Base-by-base conservation (phyloP, 2,888 invertebrate genomes). In the Andrena chrysosceles region DNA sequence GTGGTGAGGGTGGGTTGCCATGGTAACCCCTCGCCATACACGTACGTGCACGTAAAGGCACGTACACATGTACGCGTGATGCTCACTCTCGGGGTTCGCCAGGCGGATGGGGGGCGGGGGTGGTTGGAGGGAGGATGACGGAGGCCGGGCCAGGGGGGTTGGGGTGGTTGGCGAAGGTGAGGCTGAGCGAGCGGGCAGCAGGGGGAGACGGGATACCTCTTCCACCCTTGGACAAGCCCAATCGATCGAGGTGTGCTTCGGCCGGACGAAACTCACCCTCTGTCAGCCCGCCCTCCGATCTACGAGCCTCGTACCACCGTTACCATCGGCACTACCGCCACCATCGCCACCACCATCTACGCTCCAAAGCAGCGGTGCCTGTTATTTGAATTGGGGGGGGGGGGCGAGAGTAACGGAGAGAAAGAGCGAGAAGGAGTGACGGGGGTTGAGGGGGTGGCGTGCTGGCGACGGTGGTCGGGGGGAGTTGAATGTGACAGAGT, bases 241-340 rank as follows among this genome's bases (percentile, higher is more conserved):
- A 94, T 94, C 94, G 94, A 94, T 94, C 94, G 94, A 94, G 94
- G 94, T 94, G 91, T 93, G 93, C 93, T 93, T 93, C 91, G 91
- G 91, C 93, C 93, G 93, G 93, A 93, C 93, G 93, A 93, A 93
- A 93, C 93, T 93, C 93, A 92, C 93, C 92, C 92, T 91, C 90
- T 89, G 90, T 90, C 91, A 89, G 87, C 84, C 88, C 85, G 83
- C 73, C 86, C 86, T 79, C 83, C 84, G 77, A 84, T 84, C 88
- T 77, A 69, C 74, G 71, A 71, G 71, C 79, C 74, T 81, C 85
- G 76, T 76, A 74, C 81, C 85, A 72, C 77, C 85, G 84, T 81
- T 76, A 77, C 82, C 85, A 79, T 80, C 85, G 85, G 76, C 85
- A 82, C 84, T 81, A 76, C 84, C 83, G 77, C 81, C 84, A 80